These are phyloP conservation scores for Sarotherodon lohbergeri DNA, from an alignment of 2,113 vertebrate genomes.

Conservation along the genomic window DNA sequence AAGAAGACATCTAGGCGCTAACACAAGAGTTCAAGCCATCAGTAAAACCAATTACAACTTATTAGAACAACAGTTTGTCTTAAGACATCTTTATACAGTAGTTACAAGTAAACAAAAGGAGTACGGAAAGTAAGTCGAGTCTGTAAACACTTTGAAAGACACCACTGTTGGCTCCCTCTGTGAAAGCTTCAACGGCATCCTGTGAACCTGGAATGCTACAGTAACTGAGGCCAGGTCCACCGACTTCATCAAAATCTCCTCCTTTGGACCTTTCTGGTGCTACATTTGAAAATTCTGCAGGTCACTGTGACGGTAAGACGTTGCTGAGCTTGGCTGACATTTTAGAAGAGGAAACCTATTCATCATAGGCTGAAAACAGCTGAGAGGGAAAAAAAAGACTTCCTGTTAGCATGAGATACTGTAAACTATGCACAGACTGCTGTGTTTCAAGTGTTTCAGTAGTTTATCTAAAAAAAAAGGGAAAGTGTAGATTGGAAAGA, in stretches of 20 bases:
- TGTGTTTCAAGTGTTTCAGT: background rate
- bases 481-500: background rate
- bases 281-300: slow-evolving; percentile 45
- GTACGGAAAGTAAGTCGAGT: slow-evolving; percentile 25
- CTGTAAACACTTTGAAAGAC: slow-evolving; percentile 45
- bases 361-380: background rate
- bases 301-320: background rate
- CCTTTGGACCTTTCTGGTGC: slow-evolving; percentile 28
- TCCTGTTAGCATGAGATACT: background rate
- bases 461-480: background rate
- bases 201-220: slow-evolving; percentile 50
- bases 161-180: background rate
- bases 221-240: slow-evolving; percentile 26
- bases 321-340: background rate
- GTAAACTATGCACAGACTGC: background rate
- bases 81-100: slow-evolving; percentile 70
- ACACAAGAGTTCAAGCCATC: slow-evolving; percentile 52
- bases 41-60: slow-evolving; percentile 53
- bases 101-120: slow-evolving; percentile 71
- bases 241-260: background rate
- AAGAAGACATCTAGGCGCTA: slow-evolving; percentile 56
- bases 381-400: background rate
- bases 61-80: slow-evolving; percentile 57
- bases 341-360: background rate
- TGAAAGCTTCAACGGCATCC: background rate